Base-by-base conservation (phyloP, 1,140 invertebrate species). In the Arctopsyche grandis region DNA sequence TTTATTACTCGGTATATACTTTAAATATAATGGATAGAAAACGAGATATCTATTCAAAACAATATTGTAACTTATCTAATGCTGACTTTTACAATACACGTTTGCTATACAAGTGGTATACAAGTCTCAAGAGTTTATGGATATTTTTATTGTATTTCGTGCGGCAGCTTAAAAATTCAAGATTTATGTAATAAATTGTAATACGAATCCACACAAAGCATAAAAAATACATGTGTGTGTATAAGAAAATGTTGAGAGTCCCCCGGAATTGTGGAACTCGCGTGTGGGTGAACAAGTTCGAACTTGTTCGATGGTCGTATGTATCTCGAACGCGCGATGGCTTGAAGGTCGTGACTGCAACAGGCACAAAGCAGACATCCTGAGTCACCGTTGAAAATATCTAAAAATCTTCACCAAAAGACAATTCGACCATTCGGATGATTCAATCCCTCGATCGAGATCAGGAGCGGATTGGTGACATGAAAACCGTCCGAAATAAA, bases 201-300 rank as follows among this genome's bases (percentile, higher is more conserved):
- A 52, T 52, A 66, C 9, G 24, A 66, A 29, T 22, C 21, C 63
- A 60, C 12, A 52, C 48, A 60, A 60, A 60, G 21, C 63, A 66
- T 26, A 66, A 3, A 19, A 26, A 52, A 52, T 7, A 46, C 5
- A 46, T 46, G 44, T 46, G 5, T 22, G 24, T 12, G 7, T 21
- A 66, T 22, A 24, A 9, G 24, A 66, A 66, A 52, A 52, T 38
- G 29, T 38, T 38, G 29, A 38, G 29, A 38, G 29, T 38, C 56
- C 56, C 21, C 63, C 9, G 12, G 63, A 60, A 66, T 24, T 66
- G 7, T 24, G 24, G 63, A 71, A 74, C 71, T 44, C 29, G 56
- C 38, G 78, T 69, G 78, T 79, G 78, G 78, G 78, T 75, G 78
- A 79, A 79, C 78, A 79, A 79, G 78, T 79, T 76, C 58, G 22